Conservation (phyloP, 2,113 vertebrate species). For the Thunnus thynnus region DNA sequence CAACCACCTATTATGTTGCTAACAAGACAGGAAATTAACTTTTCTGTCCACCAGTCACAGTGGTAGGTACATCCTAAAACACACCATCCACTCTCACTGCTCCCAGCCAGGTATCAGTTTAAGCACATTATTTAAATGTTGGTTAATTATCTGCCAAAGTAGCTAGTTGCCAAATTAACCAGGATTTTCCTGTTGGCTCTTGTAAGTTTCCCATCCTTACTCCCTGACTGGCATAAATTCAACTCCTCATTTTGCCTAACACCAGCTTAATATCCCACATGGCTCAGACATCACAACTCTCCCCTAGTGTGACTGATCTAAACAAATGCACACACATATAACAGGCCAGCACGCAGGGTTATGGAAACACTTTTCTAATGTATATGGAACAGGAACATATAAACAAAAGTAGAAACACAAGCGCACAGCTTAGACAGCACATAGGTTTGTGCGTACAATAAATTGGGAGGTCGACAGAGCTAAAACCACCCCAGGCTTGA, state of each 20-base stretch:
- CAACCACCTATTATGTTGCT: slow-evolving; percentile 39
- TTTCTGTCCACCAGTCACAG: slow-evolving; percentile 44
- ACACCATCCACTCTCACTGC: not conserved
- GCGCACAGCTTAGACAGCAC: not conserved
- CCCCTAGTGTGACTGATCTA: slow-evolving; percentile 19
- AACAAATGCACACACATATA: not conserved
- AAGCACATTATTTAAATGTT: slow-evolving; percentile 4
- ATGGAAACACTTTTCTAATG: slow-evolving; percentile 10
- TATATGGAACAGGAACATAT: slow-evolving; percentile 5
- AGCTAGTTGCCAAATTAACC: not conserved
- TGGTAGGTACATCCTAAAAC: slow-evolving; percentile 13
- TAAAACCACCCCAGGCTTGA: slow-evolving; percentile 49
- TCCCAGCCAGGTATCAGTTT: slow-evolving; percentile 16
- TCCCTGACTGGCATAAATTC: not conserved
- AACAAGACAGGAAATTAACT: slow-evolving; percentile 61
- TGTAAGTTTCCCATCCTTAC: slow-evolving; percentile 25
- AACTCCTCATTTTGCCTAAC: slow-evolving; percentile 35
- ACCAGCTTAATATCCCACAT: slow-evolving; percentile 14
- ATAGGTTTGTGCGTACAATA: slow-evolving; percentile 39
- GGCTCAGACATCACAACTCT: slow-evolving; percentile 19
- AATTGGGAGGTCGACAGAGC: slow-evolving; percentile 45
- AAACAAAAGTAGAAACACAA: slow-evolving; percentile 50
- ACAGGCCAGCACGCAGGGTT: not conserved
- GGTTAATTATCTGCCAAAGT: slow-evolving; percentile 29
- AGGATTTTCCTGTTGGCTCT: not conserved